Evolutionary conservation across 2,888 invertebrate species (phyloP).

Genomic region (Trichopoda pennipes): DNA sequence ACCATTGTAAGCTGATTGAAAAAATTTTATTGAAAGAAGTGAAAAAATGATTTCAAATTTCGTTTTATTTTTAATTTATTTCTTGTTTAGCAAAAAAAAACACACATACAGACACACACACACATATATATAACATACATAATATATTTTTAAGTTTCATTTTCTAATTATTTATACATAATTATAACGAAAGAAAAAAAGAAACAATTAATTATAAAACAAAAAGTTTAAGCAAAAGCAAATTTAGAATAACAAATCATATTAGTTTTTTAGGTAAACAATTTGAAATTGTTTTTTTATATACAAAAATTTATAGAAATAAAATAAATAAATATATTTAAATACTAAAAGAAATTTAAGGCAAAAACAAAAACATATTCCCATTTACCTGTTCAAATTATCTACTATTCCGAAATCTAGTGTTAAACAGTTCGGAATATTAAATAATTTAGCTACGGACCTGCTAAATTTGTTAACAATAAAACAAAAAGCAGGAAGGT

Average conservation of each 20-base stretch:
- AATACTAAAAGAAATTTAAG: not conserved
- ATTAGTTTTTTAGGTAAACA: constrained; percentile 61
- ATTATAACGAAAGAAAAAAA: constrained; percentile 15
- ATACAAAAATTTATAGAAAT: constrained; percentile 13
- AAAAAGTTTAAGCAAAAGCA: constrained; percentile 36
- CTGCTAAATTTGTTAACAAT: no score
- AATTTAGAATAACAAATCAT: constrained; percentile 50
- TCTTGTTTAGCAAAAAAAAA: constrained; percentile 2
- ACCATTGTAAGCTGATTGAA: constrained; percentile 59
- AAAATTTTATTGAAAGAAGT: constrained; percentile 28
- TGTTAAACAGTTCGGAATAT: no score
- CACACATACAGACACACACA: not conserved
- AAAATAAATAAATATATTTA: constrained; percentile 29
- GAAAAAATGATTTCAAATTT: constrained; percentile 15
- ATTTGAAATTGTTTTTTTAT: constrained; percentile 61
- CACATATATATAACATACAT: constrained; percentile 2
- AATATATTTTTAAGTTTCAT: constrained; percentile 7
- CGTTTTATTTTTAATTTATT: not conserved
- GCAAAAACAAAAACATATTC: not conserved
- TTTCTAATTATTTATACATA: constrained; percentile 21
- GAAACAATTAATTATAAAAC: no score
- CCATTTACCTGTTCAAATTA: not conserved
- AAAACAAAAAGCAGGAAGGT: no score
- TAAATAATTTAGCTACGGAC: no score
- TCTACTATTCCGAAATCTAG: not conserved